phyloP scores from a whole-genome alignment of 2,113 vertebrate genomes.

The Nothocercus nigrocapillus region DNA sequence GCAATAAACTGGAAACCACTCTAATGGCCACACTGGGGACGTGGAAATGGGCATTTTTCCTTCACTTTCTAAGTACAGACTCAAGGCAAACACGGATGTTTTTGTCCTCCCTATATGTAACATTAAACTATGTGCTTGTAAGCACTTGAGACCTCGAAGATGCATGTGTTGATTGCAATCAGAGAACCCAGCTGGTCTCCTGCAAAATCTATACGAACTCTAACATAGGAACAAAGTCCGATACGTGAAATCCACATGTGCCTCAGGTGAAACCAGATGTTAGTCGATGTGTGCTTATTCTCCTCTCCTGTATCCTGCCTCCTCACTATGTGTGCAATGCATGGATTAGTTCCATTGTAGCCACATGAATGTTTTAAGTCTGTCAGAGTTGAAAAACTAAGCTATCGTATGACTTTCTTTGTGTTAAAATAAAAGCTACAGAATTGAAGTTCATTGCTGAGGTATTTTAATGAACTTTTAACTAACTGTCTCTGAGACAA shows the following conservation, averaged over 20 bases:
- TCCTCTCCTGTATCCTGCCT: background rate
- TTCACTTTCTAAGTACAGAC: background rate
- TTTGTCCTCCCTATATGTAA: background rate
- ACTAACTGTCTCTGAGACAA: background rate
- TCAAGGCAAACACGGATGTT: background rate
- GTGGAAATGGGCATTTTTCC: background rate
- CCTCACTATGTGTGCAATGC: background rate
- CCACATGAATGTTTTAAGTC: background rate
- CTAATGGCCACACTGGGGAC: rapidly evolving
- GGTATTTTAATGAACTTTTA: background rate
- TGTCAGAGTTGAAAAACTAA: background rate
- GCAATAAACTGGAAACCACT: background rate
- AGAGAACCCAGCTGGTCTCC: background rate
- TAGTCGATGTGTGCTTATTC: background rate
- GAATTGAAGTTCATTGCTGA: background rate
- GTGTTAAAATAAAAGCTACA: background rate
- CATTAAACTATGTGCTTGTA: background rate
- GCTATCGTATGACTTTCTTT: background rate
- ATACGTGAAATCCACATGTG: background rate
- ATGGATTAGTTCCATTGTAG: background rate
- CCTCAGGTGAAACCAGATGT: slow-evolving; percentile 17
- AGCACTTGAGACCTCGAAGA: background rate
- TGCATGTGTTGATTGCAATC: background rate
- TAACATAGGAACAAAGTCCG: background rate
- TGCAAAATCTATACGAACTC: background rate